Evolutionary conservation across 2,113 vertebrate genomes (phyloP), one percentile per base, ranked within the genome.

Genomic region (Sterna hirundo): DNA sequence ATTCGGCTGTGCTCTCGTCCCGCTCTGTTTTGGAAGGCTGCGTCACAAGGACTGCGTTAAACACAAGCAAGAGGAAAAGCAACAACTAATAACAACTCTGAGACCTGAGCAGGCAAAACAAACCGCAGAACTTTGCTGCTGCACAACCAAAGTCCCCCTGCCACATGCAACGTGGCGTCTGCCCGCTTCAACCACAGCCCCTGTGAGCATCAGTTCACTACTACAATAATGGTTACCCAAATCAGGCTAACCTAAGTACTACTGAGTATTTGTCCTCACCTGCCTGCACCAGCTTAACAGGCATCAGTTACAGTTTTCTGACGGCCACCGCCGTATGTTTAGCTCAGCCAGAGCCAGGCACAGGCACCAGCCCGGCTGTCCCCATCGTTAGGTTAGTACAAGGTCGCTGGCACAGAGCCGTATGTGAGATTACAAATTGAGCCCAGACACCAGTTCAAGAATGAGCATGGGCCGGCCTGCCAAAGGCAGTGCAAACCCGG

Each of bases 381-480:
- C 3, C 2, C 72, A 19, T 29, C 7, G 0, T 13, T 3, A 17
- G 15, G 4, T 32, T 14, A 30, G n/a, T 2, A 6, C 5, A 2
- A 21, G 49, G 42, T 27, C 29, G 32, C 64, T 14, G 40, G 57
- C 91, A 55, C 72, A 7, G 57, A 21, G 8, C 64, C 30, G 32
- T 2, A 0, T 1, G 62, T 5, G 13, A 22, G 46, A 23, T 5
- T 4, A 8, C 44, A 34, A 3, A 11, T 0, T 2, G 6, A 82
- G 54, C 34, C 60, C 6, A 1, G 38, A 20, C 78, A 52, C 12
- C 27, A 47, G 49, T 11, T 47, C 29, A 22, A 29, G 32, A 58
- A 27, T 1, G 2, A 25, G 22, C 46, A 6, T 5, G 15, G 55
- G 21, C 36, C 58, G 16, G 58, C 8, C 21, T 19, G 68, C 64